Conservation (phyloP, 2,113 vertebrate genomes). For the Ochotona princeps region DNA sequence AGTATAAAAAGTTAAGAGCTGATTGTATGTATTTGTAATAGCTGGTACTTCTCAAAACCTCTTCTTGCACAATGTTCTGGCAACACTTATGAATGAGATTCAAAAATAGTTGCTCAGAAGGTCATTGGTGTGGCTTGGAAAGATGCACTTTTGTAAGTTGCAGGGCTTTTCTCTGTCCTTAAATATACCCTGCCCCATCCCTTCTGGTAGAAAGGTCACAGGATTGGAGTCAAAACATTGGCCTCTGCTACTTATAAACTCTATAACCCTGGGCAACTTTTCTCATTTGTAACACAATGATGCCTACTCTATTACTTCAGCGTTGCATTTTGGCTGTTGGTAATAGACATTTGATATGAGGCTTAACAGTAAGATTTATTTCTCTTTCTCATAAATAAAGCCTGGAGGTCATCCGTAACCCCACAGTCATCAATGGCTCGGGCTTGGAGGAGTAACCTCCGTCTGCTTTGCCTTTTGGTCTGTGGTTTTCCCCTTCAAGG, state of each 20-base stretch:
- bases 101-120: conserved; percentile 42
- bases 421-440: background rate
- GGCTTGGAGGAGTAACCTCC: background rate
- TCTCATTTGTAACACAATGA: background rate
- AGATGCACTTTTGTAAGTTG: conserved; percentile 27
- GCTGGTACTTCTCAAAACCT: background rate
- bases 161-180: conserved; percentile 48
- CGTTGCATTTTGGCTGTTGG: background rate
- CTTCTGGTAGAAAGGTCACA: conserved; percentile 59
- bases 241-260: conserved; percentile 24
- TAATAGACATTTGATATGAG: conserved; percentile 20
- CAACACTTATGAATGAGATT: background rate
- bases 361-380: conserved; percentile 12
- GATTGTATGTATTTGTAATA: background rate
- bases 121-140: conserved; percentile 39
- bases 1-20: background rate
- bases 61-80: background rate
- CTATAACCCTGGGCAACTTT: background rate
- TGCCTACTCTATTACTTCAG: background rate
- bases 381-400: conserved; percentile 1
- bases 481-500: background rate
- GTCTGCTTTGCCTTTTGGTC: background rate
- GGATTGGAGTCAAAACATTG: background rate
- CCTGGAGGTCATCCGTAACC: background rate
- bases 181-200: conserved; percentile 37